Base-by-base conservation (phyloP, 2,797 vertebrate genomes). In the Periparus ater region DNA sequence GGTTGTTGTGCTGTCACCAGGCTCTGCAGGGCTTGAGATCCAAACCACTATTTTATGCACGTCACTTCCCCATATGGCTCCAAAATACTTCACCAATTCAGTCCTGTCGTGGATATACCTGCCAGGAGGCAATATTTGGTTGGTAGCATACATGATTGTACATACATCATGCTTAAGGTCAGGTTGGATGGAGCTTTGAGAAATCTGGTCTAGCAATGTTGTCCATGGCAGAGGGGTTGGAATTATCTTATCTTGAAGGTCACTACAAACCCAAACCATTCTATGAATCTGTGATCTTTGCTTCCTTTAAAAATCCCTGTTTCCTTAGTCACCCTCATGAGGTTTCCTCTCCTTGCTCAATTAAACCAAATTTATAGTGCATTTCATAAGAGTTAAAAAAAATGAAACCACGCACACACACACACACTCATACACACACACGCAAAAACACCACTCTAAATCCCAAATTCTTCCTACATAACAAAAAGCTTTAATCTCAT, bases 401-500 rank as follows among this genome's bases (percentile, higher is more conserved):
- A 27, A 22, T 25, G 11, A 11, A 23, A 29, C 16, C 17, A 42
- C 25, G 2, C 11, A 27, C 8, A 7, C 25, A 16, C 32, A 5
- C 25, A 27, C n/a, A 29, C 18, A 29, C 14, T 3, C 21, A 9
- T 15, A 50, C 3, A 17, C 14, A 54, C 44, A 40, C n/a, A 53
- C 29, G 30, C 17, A 79, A 54, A 74, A 6, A 2, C 53, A 61
- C 8, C 23, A 27, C 9, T 53, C 44, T 89, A 88, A 95, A 94
- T 76, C 93, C 34, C 47, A 82, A 83, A 18, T 5, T 81, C 65
- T 94, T 90, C 27, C 83, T 73, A 72, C 67, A 88, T 22, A 72
- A 85, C 38, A 57, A 76, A 91, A 88, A 85, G 30, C 80, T 90
- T 87, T 95, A 96, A 97, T 94, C 96, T 90, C 88, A 93, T 96